Evolutionary conservation across 1,140 invertebrate genomes (phyloP).

Genomic region (Coptotermes formosanus): DNA sequence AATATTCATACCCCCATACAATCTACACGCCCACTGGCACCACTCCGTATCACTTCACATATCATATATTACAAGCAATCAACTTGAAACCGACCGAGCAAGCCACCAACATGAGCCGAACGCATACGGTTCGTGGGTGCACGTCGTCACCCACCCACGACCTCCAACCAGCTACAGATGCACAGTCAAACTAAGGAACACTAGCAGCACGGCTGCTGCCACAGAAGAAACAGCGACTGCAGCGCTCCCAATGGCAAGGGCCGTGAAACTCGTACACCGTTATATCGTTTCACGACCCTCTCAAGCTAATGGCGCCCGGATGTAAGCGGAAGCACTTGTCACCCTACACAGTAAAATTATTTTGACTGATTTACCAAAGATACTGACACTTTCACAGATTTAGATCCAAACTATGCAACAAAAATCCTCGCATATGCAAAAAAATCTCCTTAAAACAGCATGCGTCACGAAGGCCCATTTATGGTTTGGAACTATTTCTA

Average conservation of each 20-base stretch:
- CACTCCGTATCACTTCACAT: not conserved
- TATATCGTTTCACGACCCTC: not conserved
- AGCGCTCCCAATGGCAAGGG: slow-evolving; percentile 23
- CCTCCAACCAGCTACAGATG: not conserved
- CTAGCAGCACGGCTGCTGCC: not conserved
- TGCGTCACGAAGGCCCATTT: no score
- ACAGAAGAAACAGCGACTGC: no score
- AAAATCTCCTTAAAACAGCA: no score
- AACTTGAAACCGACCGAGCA: not conserved
- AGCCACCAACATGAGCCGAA: not conserved
- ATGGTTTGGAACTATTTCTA: no score
- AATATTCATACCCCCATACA: not conserved
- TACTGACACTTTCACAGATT: no score
- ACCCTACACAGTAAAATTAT: no score
- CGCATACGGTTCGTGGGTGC: not conserved
- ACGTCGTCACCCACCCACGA: not conserved
- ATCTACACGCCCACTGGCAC: not conserved
- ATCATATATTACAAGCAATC: not conserved
- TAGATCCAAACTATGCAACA: no score
- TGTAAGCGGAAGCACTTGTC: no score
- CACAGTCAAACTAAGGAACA: not conserved
- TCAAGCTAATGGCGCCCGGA: no score
- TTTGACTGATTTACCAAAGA: no score
- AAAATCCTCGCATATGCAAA: no score
- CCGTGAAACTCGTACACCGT: not conserved